Base-by-base conservation (phyloP, 2,888 invertebrate species). In the Galeruca laticollis region DNA sequence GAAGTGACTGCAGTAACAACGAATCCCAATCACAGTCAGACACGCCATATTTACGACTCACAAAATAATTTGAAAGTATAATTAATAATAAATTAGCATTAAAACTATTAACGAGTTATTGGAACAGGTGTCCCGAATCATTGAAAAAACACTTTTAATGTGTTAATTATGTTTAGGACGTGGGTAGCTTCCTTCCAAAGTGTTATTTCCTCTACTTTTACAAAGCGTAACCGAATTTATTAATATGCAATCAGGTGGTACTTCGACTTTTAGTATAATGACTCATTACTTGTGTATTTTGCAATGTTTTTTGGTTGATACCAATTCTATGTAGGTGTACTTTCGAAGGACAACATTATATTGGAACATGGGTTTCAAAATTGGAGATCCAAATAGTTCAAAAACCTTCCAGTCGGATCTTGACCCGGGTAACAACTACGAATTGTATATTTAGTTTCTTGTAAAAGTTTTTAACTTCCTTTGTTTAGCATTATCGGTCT, bases 31-130 rank as follows among this genome's bases (percentile, higher is more conserved):
- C 54, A 43, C 54, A 40, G 40, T 63, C 54, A 63, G 63, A 63
- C 63, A 63, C 54, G 63, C 56, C 15, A 63, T 63, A 56, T 63
- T 54, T 54, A 63, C 63, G 63, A 56, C 37, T 54, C 18, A 63
- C 37, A 49, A 56, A 52, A 64, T 26, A 43, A 75, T 75, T 73
- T 68, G 56, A 66, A 70, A 71, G 74, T 70, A 66, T 73, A 71
- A 73, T 70, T 66, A 54, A 68, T 60, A 68, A 70, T 26, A 54
- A 72, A 68, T 70, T 68, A 66, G 59, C 68, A 68, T 70, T 56
- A 57, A 65, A 68, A 31, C 66, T 63, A 73, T 73, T 71, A 73
- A 63, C 47, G 13, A 61, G 54, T 51, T 67, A 69, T 57, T 47
- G 56, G 15, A 69, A 73, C 73, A 73, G 73, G 69, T 73, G 73